Evolutionary conservation across 2,797 vertebrate genomes (phyloP).

Genomic region (Tapirus indicus): DNA sequence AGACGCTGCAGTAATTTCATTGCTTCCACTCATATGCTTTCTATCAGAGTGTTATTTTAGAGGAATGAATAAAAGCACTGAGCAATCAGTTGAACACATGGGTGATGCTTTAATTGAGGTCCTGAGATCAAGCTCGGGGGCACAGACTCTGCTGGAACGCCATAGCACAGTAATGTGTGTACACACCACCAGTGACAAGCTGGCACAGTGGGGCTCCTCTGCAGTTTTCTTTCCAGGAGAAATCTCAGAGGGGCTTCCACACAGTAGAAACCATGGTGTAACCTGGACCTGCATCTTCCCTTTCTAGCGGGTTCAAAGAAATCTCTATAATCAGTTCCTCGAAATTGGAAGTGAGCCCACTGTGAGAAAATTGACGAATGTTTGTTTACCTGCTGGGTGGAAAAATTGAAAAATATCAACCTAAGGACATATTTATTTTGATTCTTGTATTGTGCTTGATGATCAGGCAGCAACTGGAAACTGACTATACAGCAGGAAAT

Average conservation of each 20-base stretch:
- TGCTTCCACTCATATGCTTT: background rate
- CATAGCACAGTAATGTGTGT: background rate
- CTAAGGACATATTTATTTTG: constrained; percentile 72
- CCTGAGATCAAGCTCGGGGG: background rate
- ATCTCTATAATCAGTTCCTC: constrained; percentile 62
- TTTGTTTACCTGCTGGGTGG: constrained; percentile 75
- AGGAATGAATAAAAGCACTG: background rate
- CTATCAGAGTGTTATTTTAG: background rate
- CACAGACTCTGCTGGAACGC: fast-evolving
- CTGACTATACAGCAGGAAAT: background rate
- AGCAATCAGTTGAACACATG: background rate
- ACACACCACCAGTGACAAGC: background rate
- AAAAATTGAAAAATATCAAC: constrained; percentile 81
- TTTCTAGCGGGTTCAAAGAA: constrained; percentile 64
- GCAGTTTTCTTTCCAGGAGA: background rate
- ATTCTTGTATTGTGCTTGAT: constrained; percentile 63
- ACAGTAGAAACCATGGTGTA: constrained; percentile 23
- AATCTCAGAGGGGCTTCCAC: background rate
- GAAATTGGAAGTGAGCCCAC: constrained; percentile 60
- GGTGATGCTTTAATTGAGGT: background rate
- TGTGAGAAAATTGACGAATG: constrained; percentile 71
- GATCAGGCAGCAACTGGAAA: constrained; percentile 59
- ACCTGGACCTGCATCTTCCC: background rate
- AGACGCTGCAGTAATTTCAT: background rate
- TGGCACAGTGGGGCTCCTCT: background rate